Base-by-base conservation (phyloP, 2,888 invertebrate genomes). In the Drosophila stalkeri region DNA sequence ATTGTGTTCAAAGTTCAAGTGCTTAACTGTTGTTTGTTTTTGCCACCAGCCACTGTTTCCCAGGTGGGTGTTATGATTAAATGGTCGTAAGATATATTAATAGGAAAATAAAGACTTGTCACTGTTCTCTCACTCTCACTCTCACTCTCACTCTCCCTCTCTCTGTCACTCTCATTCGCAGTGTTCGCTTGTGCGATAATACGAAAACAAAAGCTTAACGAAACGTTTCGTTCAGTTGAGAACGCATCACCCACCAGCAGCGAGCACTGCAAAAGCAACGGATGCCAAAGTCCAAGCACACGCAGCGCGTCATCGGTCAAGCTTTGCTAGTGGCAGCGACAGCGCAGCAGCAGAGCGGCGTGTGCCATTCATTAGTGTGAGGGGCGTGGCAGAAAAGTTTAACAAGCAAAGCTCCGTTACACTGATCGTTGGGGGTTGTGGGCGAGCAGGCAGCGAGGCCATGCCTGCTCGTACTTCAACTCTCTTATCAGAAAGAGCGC, bases 201-300 rank as follows among this genome's bases (percentile, higher is more conserved):
- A 20, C 11, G 9, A 18, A 31, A 44, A 41, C 69, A 62, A 75
- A 52, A 59, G 59, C 65, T 78, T 43, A 39, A 63, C 64, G 64
- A 73, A 60, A 20, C 55, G 16, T 23, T 47, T 60, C 63, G 47
- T 52, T 46, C 11, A 69, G 49, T 55, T 14, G 61, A 62, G 67
- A 65, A 57, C 51, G 69, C 60, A 67, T 39, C 64, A 51, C 35
- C 61, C 80, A 75, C 70, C 70, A 74, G 60, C 56, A 37, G 47
- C 12, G 62, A 65, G 3, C 37, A 51, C 12, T 54, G 46, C 51
- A 67, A 44, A 31, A 49, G 69, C 52, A 56, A 35, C 9, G n/a
- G n/a, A 61, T 41, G 47, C 16, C 81, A 81, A 80, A 81, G 83
- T 83, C 81, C 81, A 81, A 80, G 72, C 71, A 66, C 68, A 72